Evolutionary conservation across 2,113 vertebrate genomes (phyloP), one percentile per base, ranked within the genome.

Genomic region (Clinocottus analis): DNA sequence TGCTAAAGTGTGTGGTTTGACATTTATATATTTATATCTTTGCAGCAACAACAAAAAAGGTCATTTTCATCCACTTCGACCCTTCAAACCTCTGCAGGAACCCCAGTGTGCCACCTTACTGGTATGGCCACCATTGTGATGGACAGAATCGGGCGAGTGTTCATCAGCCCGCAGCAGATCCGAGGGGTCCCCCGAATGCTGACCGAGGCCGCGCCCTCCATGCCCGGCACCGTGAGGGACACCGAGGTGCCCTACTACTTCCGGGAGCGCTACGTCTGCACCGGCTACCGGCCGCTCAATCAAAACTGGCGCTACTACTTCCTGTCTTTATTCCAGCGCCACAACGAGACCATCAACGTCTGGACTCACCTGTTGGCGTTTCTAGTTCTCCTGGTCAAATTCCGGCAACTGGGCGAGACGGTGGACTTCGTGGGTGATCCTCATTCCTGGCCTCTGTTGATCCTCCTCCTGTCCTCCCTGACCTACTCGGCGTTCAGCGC

Each of bases 301-400:
- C 97, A 80, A 75, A 88, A 85, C 80, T 99, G 97, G 97, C 70
- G 92, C 3, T 99, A 96, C 74, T 99, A 97, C 92, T 94, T 97
- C 93, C 91, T 93, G 5, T 97, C 96, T 0, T 86, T 98, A 43
- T 97, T 98, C 93, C 96, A 93, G 89, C 93, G 94, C 75, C 97
- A 98, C 95, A 99, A 98, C 0, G 97, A 98, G 82, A 96, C 96
- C 0, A 23, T 98, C 87, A 99, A 98, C 0, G 92, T 98, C 9
- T 99, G 97, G 97, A 96, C 96, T 0, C 97, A 98, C 80, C 93
- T 98, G 84, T 88, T 95, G 79, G 95, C 96, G 0, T 91, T 95
- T 0, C 61, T 97, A 59, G 72, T 90, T 7, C 76, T 98, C 58
- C 90, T 97, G 71, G 79, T 94, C 49, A 93, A 93, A n/a, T 77